Evolutionary conservation across 2,888 invertebrate genomes (phyloP).

Genomic region (Argyra leucocephala): DNA sequence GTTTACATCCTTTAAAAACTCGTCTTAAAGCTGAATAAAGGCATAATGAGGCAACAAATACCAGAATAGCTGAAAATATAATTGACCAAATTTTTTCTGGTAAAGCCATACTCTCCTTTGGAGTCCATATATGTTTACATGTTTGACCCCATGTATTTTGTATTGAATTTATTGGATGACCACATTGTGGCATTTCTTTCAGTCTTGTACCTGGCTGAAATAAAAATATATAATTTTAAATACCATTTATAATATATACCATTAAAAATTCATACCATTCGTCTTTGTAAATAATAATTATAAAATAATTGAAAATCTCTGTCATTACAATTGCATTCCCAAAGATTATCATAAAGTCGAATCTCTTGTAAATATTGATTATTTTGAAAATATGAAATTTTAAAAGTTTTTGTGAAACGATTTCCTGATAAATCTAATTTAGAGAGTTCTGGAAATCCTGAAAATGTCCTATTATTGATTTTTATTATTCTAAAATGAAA

Average conservation of each 20-base stretch:
- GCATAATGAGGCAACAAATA: constrained; percentile 28
- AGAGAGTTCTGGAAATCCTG: constrained; percentile 51
- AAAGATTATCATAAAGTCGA: constrained; percentile 62
- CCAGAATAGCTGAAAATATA: constrained; percentile 47
- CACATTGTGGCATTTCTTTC: constrained; percentile 47
- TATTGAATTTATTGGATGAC: constrained; percentile 52
- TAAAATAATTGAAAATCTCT: constrained; percentile 52
- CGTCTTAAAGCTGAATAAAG: constrained; percentile 32
- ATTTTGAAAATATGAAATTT: constrained; percentile 49
- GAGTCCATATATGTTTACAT: constrained; percentile 55
- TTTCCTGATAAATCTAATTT: constrained; percentile 60
- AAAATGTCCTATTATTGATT: constrained; percentile 55
- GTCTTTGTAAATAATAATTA: constrained; percentile 49
- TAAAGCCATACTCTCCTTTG: constrained; percentile 37
- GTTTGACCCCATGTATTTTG: constrained; percentile 61
- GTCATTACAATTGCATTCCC: constrained; percentile 64
- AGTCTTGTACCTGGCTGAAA: constrained; percentile 32
- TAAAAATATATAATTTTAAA: not conserved
- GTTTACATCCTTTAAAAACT: constrained; percentile 48
- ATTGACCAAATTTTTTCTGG: constrained; percentile 51
- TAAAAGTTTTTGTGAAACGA: constrained; percentile 56
- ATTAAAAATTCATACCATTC: constrained; percentile 40
- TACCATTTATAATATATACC: too few relatives aligned
- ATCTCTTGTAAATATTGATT: constrained; percentile 52
- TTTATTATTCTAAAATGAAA: constrained; percentile 53